Evolutionary conservation across 1,140 invertebrate species (phyloP).

Genomic region (Lasaia peninsularis): DNA sequence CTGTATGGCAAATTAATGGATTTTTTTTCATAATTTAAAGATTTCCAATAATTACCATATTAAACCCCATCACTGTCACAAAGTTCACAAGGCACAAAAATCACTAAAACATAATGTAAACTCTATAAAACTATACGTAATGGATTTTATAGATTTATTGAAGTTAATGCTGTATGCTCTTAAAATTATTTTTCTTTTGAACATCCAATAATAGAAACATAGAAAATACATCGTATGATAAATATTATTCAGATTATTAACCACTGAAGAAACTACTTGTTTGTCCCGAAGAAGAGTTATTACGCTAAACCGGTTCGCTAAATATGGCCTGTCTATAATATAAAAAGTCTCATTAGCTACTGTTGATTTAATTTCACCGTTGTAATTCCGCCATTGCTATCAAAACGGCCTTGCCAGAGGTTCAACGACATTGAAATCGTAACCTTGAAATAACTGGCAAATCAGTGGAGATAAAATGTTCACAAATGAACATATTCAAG

Average conservation of each 20-base stretch:
- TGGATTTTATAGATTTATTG: too few species aligned
- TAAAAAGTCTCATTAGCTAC: constrained; percentile 8
- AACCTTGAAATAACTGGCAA: constrained; percentile 12
- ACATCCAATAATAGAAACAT: too few species aligned
- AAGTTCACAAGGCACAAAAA: too few species aligned
- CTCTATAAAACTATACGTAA: too few species aligned
- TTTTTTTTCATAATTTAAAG: too few species aligned
- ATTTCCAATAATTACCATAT: too few species aligned
- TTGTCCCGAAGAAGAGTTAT: neutral
- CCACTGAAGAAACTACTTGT: neutral
- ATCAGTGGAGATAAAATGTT: constrained; percentile 10
- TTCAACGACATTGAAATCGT: constrained; percentile 8
- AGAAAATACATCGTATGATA: too few species aligned
- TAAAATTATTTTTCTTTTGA: too few species aligned
- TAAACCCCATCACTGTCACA: too few species aligned
- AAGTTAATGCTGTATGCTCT: too few species aligned
- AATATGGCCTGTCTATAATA: constrained; percentile 4
- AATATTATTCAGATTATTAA: neutral
- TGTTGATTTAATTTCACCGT: constrained; percentile 11
- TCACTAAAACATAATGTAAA: too few species aligned
- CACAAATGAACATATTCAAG: constrained; percentile 1
- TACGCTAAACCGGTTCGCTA: neutral
- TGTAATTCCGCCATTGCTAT: constrained; percentile 12
- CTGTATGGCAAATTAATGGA: too few species aligned
- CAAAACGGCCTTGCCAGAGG: constrained; percentile 10